Evolutionary conservation across 2,888 invertebrate genomes (phyloP).

Genomic region (Stomorhina lunata): DNA sequence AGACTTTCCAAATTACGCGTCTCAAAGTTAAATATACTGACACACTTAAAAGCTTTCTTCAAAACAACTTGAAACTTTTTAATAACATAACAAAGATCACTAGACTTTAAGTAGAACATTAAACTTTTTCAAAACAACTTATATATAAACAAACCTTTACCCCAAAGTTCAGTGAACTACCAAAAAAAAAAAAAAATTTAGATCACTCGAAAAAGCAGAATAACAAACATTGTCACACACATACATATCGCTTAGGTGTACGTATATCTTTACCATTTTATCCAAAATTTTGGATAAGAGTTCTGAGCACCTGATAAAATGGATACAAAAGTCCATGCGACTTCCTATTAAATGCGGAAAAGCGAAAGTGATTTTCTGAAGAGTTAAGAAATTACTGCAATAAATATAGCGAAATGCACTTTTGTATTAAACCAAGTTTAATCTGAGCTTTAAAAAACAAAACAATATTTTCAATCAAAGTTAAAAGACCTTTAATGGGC

Average conservation of each 20-base stretch:
- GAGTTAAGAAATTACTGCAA: background rate
- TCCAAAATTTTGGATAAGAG: constrained; percentile 22
- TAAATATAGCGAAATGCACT: background rate
- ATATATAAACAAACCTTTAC: background rate
- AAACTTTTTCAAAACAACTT: background rate
- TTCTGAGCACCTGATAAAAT: constrained; percentile 74
- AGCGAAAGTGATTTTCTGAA: constrained; percentile 64
- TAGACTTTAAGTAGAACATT: constrained; percentile 18
- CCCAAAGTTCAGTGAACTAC: constrained; percentile 16
- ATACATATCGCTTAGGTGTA: background rate
- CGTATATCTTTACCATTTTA: background rate
- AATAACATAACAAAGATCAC: background rate
- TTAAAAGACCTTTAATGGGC: constrained; percentile 49
- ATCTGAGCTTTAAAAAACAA: background rate
- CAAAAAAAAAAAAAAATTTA: constrained; percentile 12
- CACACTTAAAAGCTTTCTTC: background rate
- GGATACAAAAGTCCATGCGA: constrained; percentile 76
- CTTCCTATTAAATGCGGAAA: constrained; percentile 69
- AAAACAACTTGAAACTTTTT: too few species aligned
- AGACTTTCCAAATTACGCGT: background rate
- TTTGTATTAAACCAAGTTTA: background rate
- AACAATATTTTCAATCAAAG: background rate
- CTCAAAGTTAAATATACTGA: background rate
- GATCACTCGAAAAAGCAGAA: background rate
- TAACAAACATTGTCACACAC: background rate